Conservation (phyloP, 2,113 vertebrate species). For the Pelecanus crispus region DNA sequence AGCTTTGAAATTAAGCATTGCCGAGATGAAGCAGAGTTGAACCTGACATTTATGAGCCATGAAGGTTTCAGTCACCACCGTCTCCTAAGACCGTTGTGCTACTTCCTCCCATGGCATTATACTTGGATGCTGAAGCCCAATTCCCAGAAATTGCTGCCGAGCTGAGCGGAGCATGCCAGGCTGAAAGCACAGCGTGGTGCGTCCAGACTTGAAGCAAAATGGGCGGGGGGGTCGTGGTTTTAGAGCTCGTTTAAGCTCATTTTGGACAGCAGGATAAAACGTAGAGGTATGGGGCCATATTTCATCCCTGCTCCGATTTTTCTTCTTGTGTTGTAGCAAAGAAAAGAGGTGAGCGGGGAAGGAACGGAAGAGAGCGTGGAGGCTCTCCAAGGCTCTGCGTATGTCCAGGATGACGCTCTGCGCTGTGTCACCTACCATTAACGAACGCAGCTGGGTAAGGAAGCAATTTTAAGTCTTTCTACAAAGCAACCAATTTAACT, state of each 20-base stretch:
- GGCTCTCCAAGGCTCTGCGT: not conserved
- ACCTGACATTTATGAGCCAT: constrained; percentile 5
- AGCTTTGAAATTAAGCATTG: not conserved
- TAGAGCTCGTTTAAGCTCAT: not conserved
- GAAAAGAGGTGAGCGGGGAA: not conserved
- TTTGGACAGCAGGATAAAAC: not conserved
- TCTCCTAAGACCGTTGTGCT: not conserved
- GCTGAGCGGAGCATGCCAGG: not conserved
- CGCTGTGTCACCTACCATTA: not conserved
- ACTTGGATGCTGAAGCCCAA: not conserved
- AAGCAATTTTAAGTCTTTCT: not conserved
- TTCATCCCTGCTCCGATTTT: not conserved
- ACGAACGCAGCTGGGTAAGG: not conserved
- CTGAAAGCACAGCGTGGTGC: not conserved
- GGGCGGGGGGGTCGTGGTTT: not conserved
- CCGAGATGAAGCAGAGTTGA: not conserved
- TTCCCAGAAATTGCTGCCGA: not conserved
- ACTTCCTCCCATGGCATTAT: not conserved
- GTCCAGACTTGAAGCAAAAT: not conserved
- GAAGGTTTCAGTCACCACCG: not conserved
- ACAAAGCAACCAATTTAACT: not conserved
- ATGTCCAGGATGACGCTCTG: not conserved
- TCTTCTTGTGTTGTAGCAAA: not conserved
- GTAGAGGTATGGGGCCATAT: not conserved
- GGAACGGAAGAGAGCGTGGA: not conserved